Conservation (phyloP, 2,888 invertebrate genomes). For the Ptilodon capucinus region DNA sequence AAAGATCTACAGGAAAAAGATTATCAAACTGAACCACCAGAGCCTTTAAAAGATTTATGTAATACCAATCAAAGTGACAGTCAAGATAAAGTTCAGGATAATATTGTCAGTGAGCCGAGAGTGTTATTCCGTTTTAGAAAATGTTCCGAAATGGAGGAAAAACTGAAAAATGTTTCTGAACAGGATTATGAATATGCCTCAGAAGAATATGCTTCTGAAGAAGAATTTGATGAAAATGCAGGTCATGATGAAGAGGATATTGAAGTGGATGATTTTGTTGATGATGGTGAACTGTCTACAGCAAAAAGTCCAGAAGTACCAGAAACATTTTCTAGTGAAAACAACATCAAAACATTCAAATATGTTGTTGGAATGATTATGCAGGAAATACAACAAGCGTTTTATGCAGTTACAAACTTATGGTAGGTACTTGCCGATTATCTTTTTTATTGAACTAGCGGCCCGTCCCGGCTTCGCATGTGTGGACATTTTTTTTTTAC, state of each 20-base stretch:
- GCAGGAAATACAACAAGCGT: conserved; percentile 38
- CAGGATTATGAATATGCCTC: conserved; percentile 21
- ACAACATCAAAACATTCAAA: conserved; percentile 31
- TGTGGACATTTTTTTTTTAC: too few relatives aligned
- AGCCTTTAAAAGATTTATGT: background rate
- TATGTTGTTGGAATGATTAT: conserved; percentile 34
- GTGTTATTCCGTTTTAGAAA: conserved; percentile 48
- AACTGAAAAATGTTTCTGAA: conserved; percentile 18
- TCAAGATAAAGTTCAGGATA: background rate
- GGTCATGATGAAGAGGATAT: conserved; percentile 1
- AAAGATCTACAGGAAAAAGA: background rate
- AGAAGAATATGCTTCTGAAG: conserved; percentile 7
- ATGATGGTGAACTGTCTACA: conserved; percentile 4
- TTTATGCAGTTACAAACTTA: conserved; percentile 38
- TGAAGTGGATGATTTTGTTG: conserved; percentile 3
- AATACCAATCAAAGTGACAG: background rate
- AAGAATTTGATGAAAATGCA: background rate
- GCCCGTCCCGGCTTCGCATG: too few relatives aligned
- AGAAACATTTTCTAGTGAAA: conserved; percentile 1
- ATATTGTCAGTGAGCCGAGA: conserved; percentile 24
- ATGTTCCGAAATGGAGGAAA: conserved; percentile 38
- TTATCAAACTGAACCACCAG: background rate
- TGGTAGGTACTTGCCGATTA: conserved; percentile 46
- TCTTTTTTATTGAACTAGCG: too few relatives aligned
- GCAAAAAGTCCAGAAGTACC: conserved; percentile 1